Conservation (phyloP, 1,140 invertebrate species). For the Anthonomus grandis region DNA sequence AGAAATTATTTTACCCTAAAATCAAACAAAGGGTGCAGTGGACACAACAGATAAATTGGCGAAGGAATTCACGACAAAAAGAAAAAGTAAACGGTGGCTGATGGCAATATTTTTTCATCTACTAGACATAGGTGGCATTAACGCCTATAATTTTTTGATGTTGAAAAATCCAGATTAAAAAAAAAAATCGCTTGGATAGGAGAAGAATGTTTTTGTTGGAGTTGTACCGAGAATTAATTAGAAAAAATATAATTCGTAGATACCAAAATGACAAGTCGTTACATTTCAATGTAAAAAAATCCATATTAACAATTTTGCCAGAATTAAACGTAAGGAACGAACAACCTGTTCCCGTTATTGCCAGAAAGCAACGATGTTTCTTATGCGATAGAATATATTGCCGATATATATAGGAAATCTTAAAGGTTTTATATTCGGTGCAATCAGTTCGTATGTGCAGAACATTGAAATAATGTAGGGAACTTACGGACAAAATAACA, state of each 20-base stretch:
- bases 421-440: too few species aligned
- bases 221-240: slow-evolving; percentile 15
- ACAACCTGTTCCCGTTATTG: too few species aligned
- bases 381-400: too few species aligned
- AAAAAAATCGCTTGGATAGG: slow-evolving; percentile 10
- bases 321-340: too few species aligned
- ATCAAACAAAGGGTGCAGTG: slow-evolving; percentile 33
- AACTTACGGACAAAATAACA: too few species aligned
- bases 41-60: slow-evolving; percentile 29
- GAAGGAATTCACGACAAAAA: slow-evolving; percentile 23
- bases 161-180: slow-evolving; percentile 13
- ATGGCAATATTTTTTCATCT: slow-evolving; percentile 37
- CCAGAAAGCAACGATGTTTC: too few species aligned
- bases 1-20: slow-evolving; percentile 30
- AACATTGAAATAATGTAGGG: too few species aligned
- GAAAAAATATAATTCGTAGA: slow-evolving; percentile 15
- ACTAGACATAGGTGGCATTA: slow-evolving; percentile 11
- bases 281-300: too few species aligned
- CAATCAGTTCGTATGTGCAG: too few species aligned
- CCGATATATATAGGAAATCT: too few species aligned
- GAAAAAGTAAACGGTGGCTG: slow-evolving; percentile 40
- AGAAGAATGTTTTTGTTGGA: slow-evolving; percentile 23
- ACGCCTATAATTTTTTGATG: slow-evolving; percentile 20
- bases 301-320: too few species aligned
- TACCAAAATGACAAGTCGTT: too few species aligned